Evolutionary conservation across 2,888 invertebrate species (phyloP).

Genomic region (Drosophila atroscutellata): DNA sequence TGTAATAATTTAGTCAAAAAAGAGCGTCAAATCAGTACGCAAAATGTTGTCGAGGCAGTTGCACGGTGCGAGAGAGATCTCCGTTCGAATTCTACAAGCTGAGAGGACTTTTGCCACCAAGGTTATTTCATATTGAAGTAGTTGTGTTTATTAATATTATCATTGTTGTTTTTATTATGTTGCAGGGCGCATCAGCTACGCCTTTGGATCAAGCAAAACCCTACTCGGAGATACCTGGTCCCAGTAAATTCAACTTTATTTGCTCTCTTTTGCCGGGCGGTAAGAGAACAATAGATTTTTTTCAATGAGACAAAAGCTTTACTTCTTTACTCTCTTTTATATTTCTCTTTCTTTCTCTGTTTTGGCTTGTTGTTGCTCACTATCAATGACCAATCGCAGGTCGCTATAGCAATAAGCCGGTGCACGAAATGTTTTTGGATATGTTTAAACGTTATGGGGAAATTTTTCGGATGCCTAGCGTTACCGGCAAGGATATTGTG

Average conservation of each 20-base stretch:
- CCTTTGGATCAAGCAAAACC: conserved; percentile 69
- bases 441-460: conserved; percentile 81
- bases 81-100: conserved; percentile 15
- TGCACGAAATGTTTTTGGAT: conserved; percentile 61
- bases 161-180: neutral
- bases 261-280: conserved; percentile 78
- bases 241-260: conserved; percentile 66
- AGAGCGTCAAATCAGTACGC: conserved; percentile 42
- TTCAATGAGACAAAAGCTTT: conserved; percentile 18
- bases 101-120: conserved; percentile 30
- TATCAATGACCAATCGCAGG: conserved; percentile 49
- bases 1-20: conserved; percentile 5
- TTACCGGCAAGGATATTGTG: conserved; percentile 81
- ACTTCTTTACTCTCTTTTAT: neutral
- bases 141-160: neutral
- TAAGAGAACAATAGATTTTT: conserved; percentile 45
- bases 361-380: neutral
- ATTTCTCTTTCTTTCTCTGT: neutral
- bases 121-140: conserved; percentile 8
- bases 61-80: conserved; percentile 29
- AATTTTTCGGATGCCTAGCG: conserved; percentile 84
- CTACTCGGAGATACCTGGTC: conserved; percentile 76
- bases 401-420: conserved; percentile 50
- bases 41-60: conserved; percentile 64
- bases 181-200: conserved; percentile 15